phyloP scores from a whole-genome alignment of 2,797 vertebrate species.

The Prionace glauca region DNA sequence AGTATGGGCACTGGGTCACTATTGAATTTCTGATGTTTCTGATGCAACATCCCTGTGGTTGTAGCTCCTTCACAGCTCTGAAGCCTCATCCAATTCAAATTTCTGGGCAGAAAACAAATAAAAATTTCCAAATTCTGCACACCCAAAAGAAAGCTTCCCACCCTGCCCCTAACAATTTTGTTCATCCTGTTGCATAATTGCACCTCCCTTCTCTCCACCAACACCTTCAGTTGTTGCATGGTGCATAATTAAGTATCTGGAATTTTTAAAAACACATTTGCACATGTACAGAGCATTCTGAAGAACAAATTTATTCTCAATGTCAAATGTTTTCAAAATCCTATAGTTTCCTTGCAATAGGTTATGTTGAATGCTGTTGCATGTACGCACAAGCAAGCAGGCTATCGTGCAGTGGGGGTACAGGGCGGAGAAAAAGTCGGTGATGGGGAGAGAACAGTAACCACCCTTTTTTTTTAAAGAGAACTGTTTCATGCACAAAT shows the following conservation, averaged over 20 bases:
- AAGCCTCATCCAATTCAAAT: not conserved
- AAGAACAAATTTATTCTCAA: not conserved
- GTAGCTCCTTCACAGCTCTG: not conserved
- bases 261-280: not conserved
- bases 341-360: not conserved
- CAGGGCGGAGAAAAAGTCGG: not conserved
- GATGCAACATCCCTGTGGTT: too few relatives aligned
- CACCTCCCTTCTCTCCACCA: not conserved
- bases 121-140: not conserved
- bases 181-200: not conserved
- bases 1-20: not conserved
- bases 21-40: too few relatives aligned
- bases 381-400: not conserved
- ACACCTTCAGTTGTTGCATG: not conserved
- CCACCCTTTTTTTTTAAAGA: not conserved
- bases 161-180: not conserved
- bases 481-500: not conserved
- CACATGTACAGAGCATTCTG: not conserved
- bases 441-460: not conserved
- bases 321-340: not conserved
- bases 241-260: not conserved
- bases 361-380: not conserved
- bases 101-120: not conserved
- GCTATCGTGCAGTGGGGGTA: not conserved
- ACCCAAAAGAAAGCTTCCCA: not conserved